phyloP scores from a whole-genome alignment of 37 sponge, comb jelly and placozoan genomes.

The Chondrilla cf. caribensis region DNA sequence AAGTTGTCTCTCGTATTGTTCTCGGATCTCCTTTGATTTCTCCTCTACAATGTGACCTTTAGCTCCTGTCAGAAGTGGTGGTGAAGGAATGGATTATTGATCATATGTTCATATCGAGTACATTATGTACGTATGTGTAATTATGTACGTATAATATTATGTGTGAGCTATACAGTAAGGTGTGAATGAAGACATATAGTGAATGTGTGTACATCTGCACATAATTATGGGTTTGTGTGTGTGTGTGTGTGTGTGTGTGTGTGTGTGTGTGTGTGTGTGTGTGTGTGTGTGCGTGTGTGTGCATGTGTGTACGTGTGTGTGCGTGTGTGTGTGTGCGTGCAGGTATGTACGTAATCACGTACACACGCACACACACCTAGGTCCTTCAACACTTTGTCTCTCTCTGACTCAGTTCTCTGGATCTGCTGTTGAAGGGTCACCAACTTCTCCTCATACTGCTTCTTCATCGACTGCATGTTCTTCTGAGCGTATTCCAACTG shows the following conservation, averaged over 20 bases:
- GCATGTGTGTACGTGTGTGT: not conserved
- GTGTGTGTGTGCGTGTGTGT: too few relatives aligned
- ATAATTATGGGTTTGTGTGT: too few relatives aligned
- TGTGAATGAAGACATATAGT: too few relatives aligned
- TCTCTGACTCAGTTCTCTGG: constrained; percentile 58
- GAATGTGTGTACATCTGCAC: too few relatives aligned
- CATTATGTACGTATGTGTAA: not conserved
- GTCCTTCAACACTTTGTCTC: constrained; percentile 80
- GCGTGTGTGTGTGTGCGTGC: not conserved
- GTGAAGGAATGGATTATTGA: not conserved
- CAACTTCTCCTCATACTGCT: constrained; percentile 95
- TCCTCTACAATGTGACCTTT: constrained; percentile 18
- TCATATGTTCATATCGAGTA: not conserved
- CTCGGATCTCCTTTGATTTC: constrained; percentile 58
- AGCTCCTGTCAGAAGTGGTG: not conserved
- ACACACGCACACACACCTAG: constrained; percentile 52
- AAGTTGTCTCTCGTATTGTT: constrained; percentile 54
- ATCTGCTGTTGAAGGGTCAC: constrained; percentile 72
- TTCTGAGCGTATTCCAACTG: constrained; percentile 86
- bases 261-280: too few relatives aligned
- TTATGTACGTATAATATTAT: not conserved
- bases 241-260: too few relatives aligned
- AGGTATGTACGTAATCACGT: not conserved
- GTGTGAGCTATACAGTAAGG: too few relatives aligned
- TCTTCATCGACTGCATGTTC: constrained; percentile 71